These are phyloP conservation scores for Seriola rivoliana DNA, from an alignment of 2,113 vertebrate genomes.

Conservation along the genomic window DNA sequence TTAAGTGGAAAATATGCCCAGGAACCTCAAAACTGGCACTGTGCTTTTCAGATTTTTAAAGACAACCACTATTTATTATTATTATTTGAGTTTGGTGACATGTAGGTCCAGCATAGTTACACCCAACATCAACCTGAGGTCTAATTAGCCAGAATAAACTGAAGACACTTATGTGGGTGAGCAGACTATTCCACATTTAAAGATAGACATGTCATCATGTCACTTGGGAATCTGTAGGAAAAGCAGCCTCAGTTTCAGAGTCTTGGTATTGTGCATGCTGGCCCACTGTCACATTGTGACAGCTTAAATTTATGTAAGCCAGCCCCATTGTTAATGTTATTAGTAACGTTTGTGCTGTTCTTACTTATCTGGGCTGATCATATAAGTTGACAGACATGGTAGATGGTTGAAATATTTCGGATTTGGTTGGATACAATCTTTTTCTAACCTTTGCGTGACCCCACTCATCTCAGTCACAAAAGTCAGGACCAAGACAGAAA, in stretches of 20 bases:
- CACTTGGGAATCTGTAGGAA: slow-evolving; percentile 7
- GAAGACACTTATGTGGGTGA: slow-evolving; percentile 11
- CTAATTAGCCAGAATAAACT: slow-evolving; percentile 9
- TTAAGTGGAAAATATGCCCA: neutral
- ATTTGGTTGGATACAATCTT: neutral
- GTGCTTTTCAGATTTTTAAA: neutral
- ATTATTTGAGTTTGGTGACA: neutral
- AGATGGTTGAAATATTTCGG: neutral
- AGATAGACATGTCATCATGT: slow-evolving; percentile 9
- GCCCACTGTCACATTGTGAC: neutral
- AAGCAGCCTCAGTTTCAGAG: neutral
- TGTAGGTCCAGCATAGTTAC: slow-evolving; percentile 2
- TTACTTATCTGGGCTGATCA: neutral
- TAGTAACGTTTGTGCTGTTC: neutral
- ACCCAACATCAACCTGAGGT: neutral
- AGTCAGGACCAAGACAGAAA: slow-evolving; percentile 7
- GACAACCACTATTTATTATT: neutral
- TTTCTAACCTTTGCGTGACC: slow-evolving; percentile 22
- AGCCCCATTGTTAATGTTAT: neutral
- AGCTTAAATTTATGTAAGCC: neutral
- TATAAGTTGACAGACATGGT: neutral
- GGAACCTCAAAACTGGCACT: neutral
- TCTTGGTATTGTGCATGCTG: neutral
- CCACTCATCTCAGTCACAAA: neutral
- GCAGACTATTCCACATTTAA: slow-evolving; percentile 19